phyloP scores from a whole-genome alignment of 2,797 vertebrate genomes.

The Limnodromus scolopaceus region DNA sequence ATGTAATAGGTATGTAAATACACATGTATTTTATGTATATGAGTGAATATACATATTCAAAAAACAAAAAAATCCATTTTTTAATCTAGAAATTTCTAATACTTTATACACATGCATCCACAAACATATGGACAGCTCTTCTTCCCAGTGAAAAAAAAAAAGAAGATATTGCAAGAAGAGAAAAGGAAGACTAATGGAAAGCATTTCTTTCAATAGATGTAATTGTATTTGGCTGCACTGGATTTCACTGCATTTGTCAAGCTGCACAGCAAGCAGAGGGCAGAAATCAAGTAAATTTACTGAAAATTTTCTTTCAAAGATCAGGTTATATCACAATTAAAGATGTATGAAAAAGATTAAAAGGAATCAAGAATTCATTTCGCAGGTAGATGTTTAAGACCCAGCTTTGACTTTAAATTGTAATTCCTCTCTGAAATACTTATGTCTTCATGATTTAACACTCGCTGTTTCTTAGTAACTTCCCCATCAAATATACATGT shows the following conservation, averaged over 20 bases:
- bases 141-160: not conserved
- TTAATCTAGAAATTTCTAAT: not conserved
- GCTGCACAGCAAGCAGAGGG: not conserved
- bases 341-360: not conserved
- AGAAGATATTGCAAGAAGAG: too few relatives aligned
- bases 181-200: not conserved
- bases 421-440: not conserved
- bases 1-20: not conserved
- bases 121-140: not conserved
- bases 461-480: not conserved
- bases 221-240: not conserved
- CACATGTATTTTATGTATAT: accelerated
- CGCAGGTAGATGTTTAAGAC: not conserved
- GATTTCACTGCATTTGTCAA: not conserved
- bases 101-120: accelerated
- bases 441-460: not conserved
- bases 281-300: not conserved
- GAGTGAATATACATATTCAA: accelerated
- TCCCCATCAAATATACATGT: not conserved
- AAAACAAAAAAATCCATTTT: accelerated
- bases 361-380: not conserved
- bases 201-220: not conserved
- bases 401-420: not conserved
- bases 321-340: not conserved
- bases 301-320: not conserved